A percentile compares a stretch with the other conserved stretches of the same genome.
Evolutionary conservation across 2,888 invertebrate species (phyloP).

Genomic region (Spodoptera littoralis): DNA sequence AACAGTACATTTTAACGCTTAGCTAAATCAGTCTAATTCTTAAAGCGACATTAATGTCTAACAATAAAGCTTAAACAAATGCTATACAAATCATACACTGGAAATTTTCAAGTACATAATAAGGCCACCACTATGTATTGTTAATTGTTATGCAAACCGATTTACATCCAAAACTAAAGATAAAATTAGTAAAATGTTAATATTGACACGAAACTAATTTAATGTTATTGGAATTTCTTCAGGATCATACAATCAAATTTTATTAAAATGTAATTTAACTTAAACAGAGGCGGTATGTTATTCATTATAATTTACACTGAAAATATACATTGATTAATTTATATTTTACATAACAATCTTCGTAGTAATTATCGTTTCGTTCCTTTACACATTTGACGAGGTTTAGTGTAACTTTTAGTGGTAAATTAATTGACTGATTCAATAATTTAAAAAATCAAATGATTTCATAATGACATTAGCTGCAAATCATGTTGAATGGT

Average conservation of each 20-base stretch:
- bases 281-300: slow-evolving; percentile 50
- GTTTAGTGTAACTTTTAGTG: slow-evolving; percentile 4
- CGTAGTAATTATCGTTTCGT: slow-evolving; percentile 16
- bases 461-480: slow-evolving; percentile 4
- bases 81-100: slow-evolving; percentile 82
- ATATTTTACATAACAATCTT: slow-evolving; percentile 12
- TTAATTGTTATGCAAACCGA: slow-evolving; percentile 62
- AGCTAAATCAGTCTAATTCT: slow-evolving; percentile 89
- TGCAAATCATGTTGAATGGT: neutral
- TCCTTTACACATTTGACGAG: slow-evolving; percentile 22
- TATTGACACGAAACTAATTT: slow-evolving; percentile 49
- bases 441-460: too few relatives aligned
- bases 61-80: slow-evolving; percentile 86
- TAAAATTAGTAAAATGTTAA: slow-evolving; percentile 56
- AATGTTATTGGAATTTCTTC: slow-evolving; percentile 50
- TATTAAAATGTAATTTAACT: slow-evolving; percentile 45
- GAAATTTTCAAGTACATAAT: slow-evolving; percentile 77
- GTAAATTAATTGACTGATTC: neutral
- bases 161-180: slow-evolving; percentile 61
- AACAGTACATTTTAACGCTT: slow-evolving; percentile 86
- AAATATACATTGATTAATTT: slow-evolving; percentile 39
- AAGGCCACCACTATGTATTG: slow-evolving; percentile 79
- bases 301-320: slow-evolving; percentile 40
- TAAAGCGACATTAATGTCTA: slow-evolving; percentile 87
- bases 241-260: slow-evolving; percentile 39